Evolutionary conservation across 1,140 invertebrate species (phyloP), one percentile per base, ranked within the genome.

Genomic region (Drosophila paulistorum): DNA sequence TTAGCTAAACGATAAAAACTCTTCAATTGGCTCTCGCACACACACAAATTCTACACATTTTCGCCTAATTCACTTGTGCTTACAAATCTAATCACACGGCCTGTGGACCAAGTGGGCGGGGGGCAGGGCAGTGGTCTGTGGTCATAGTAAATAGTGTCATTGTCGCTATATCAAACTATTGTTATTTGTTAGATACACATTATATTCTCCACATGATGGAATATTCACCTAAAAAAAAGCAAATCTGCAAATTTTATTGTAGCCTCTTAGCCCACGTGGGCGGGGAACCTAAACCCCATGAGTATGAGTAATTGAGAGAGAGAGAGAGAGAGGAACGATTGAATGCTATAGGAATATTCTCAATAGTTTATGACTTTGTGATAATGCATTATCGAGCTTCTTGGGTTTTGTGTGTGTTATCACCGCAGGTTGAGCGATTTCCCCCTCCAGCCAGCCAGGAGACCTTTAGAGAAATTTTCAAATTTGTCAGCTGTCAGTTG

Each of bases 91-190:
- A 83, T 87, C 83, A 81, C 83, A 78, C 73, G 17, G 59, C 57
- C 51, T 30, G 45, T n/a, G 14, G n/a, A 69, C 5, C 11, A 23
- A 23, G 41, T 54, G 41, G 45, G 11, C 1, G 60, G 41, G 51
- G 9, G 6, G 11, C 10, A 14, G 26, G n/a, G 11, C 26, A 35
- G 57, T 45, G 72, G 41, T 45, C 45, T 71, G 26, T 60, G 70
- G 66, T 65, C 62, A 72, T 80, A 89, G 75, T 87, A 87, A 87
- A 87, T 87, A 87, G 86, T 87, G 84, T 87, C 80, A 87, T 87
- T 87, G 84, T 87, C 84, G 84, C 73, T 58, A 83, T 80, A 51
- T 51, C 45, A 26, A 61, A 71, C 80, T 77, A 77, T 84, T 80
- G 64, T 80, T 48, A 48, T 48, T 17, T 48, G 2, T 48, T 30